Evolutionary conservation across 2,113 vertebrate genomes (phyloP).

Genomic region (Callopanchax toddi): DNA sequence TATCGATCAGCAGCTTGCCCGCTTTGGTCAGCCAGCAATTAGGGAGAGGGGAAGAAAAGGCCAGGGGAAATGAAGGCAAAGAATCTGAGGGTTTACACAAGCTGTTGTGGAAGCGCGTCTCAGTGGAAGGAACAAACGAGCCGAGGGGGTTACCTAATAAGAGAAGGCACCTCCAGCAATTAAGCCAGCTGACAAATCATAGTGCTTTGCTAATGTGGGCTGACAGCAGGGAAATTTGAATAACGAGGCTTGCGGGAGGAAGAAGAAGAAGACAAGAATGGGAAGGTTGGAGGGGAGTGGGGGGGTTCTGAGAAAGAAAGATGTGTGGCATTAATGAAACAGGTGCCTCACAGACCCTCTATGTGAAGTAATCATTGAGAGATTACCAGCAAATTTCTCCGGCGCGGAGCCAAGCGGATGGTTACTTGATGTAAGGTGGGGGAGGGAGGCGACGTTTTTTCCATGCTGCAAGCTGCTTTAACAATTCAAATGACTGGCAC

Average conservation of each 20-base stretch:
- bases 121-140: slow-evolving; percentile 73
- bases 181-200: slow-evolving; percentile 81
- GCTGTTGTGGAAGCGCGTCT: slow-evolving; percentile 64
- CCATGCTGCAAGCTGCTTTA: slow-evolving; percentile 36
- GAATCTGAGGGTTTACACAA: slow-evolving; percentile 65
- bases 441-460: slow-evolving; percentile 32
- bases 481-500: slow-evolving; percentile 55
- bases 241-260: slow-evolving; percentile 79
- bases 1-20: slow-evolving; percentile 66
- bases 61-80: slow-evolving; percentile 42
- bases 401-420: slow-evolving; percentile 33
- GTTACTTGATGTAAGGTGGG: slow-evolving; percentile 30
- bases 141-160: slow-evolving; percentile 76
- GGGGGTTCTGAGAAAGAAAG: slow-evolving; percentile 49
- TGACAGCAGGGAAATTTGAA: slow-evolving; percentile 84
- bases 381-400: slow-evolving; percentile 70
- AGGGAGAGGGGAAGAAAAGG: slow-evolving; percentile 19
- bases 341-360: slow-evolving; percentile 74
- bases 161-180: slow-evolving; percentile 82
- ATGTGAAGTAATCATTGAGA: slow-evolving; percentile 67
- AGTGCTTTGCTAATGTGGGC: slow-evolving; percentile 77
- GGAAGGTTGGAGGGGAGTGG: slow-evolving; percentile 5
- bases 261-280: slow-evolving; percentile 43
- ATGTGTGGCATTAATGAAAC: slow-evolving; percentile 80
- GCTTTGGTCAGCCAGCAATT: slow-evolving; percentile 55